A percentile compares a stretch with the other conserved stretches of the same genome.
Conservation (phyloP, 2,797 vertebrate genomes). For the Phalanger gymnotis region DNA sequence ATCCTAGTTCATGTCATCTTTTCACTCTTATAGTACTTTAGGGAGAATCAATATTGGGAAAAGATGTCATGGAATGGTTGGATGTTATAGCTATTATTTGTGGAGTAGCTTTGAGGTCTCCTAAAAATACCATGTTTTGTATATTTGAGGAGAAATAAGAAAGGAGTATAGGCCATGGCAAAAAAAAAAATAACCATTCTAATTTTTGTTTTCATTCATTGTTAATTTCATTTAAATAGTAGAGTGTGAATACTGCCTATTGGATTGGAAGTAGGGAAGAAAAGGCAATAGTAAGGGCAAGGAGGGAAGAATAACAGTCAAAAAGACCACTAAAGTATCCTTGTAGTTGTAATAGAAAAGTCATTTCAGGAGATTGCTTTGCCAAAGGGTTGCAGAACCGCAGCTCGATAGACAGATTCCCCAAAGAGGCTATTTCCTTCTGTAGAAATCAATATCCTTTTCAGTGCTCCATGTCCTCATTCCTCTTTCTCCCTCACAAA, state of each 20-base stretch:
- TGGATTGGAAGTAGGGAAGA: background rate
- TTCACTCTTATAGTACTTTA: background rate
- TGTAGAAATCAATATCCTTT: constrained; percentile 26
- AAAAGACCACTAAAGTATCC: constrained; percentile 11
- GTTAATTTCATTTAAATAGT: constrained; percentile 26
- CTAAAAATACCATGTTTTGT: background rate
- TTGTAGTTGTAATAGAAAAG: background rate
- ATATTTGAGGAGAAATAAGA: background rate
- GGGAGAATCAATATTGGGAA: background rate
- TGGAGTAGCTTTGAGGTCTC: background rate
- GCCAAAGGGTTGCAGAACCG: background rate
- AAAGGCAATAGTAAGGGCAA: background rate
- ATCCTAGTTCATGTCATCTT: background rate
- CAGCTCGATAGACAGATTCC: constrained; percentile 31
- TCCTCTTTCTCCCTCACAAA: constrained; percentile 33
- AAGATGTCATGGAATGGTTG: background rate
- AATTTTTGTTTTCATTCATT: constrained; percentile 25
- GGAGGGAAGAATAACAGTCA: background rate
- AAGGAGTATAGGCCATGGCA: background rate
- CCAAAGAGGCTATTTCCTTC: constrained; percentile 59
- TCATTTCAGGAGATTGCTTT: constrained; percentile 39
- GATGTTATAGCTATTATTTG: background rate
- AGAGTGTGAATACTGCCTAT: background rate
- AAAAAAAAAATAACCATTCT: background rate
- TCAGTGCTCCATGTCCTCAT: background rate